These are phyloP conservation scores for Lates calcarifer DNA, from an alignment of 2,113 vertebrate genomes.

Conservation along the genomic window DNA sequence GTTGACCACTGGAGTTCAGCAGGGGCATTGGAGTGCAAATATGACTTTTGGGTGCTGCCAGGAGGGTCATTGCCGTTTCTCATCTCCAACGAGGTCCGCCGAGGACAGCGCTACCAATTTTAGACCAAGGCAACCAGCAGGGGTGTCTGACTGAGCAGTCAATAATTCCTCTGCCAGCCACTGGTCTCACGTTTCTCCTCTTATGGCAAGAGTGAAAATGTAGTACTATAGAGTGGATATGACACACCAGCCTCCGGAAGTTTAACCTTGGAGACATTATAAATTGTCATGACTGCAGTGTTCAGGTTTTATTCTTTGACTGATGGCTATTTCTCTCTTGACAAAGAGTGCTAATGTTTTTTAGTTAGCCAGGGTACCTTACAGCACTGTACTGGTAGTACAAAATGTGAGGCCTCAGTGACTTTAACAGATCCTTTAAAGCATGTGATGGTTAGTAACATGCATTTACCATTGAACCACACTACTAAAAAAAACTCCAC, in stretches of 20 bases:
- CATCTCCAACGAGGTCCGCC: conserved; percentile 40
- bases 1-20: conserved; percentile 45
- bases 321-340: conserved; percentile 23
- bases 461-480: not conserved
- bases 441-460: not conserved
- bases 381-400: not conserved
- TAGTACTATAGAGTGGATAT: conserved; percentile 33
- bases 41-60: conserved; percentile 25
- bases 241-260: not conserved
- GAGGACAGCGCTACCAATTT: conserved; percentile 45
- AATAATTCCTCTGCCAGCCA: conserved; percentile 55
- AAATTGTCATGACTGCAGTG: conserved; percentile 33
- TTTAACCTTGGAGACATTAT: conserved; percentile 38
- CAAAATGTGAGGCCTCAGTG: not conserved
- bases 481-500: not conserved
- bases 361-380: conserved; percentile 1
- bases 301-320: conserved; percentile 26
- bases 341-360: not conserved
- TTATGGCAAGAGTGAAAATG: conserved; percentile 33
- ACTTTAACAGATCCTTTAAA: not conserved
- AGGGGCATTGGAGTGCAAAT: conserved; percentile 53
- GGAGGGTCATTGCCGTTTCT: conserved; percentile 34
- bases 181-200: conserved; percentile 39
- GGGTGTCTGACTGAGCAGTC: conserved; percentile 53
- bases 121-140: conserved; percentile 44